phyloP scores from a whole-genome alignment of 2,113 vertebrate genomes.

The Zosterops lateralis region DNA sequence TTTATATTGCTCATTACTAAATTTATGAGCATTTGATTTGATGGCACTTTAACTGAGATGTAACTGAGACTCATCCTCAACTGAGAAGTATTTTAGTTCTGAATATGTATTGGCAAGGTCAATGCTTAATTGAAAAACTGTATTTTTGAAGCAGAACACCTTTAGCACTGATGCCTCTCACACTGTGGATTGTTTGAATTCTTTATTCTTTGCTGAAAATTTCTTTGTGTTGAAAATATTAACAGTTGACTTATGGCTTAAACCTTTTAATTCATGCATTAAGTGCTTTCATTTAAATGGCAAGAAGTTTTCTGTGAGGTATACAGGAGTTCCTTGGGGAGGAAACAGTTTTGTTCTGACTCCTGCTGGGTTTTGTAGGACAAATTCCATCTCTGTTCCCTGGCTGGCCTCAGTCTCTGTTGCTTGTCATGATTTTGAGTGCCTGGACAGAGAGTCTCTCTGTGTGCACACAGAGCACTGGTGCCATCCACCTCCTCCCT shows the following conservation, averaged over 20 bases:
- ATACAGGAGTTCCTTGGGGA: neutral
- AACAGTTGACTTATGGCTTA: neutral
- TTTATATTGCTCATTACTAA: neutral
- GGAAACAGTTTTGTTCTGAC: neutral
- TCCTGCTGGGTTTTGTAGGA: neutral
- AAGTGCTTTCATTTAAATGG: neutral
- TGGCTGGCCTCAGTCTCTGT: neutral
- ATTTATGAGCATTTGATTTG: neutral
- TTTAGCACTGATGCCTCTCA: neutral
- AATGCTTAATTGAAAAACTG: neutral
- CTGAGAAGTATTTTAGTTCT: neutral
- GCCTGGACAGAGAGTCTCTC: neutral
- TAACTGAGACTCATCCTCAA: neutral
- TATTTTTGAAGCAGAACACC: neutral
- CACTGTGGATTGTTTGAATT: neutral
- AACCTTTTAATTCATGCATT: neutral
- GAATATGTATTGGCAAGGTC: neutral
- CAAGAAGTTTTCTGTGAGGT: neutral
- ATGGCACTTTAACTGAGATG: neutral
- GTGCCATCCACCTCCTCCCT: accelerated
- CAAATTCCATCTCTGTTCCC: neutral
- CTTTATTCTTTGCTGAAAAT: neutral
- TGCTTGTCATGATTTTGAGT: neutral
- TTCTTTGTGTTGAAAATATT: neutral
- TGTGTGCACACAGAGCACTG: accelerated